Base-by-base conservation (phyloP, 2,888 invertebrate species). In the Crocallis elinguaria region DNA sequence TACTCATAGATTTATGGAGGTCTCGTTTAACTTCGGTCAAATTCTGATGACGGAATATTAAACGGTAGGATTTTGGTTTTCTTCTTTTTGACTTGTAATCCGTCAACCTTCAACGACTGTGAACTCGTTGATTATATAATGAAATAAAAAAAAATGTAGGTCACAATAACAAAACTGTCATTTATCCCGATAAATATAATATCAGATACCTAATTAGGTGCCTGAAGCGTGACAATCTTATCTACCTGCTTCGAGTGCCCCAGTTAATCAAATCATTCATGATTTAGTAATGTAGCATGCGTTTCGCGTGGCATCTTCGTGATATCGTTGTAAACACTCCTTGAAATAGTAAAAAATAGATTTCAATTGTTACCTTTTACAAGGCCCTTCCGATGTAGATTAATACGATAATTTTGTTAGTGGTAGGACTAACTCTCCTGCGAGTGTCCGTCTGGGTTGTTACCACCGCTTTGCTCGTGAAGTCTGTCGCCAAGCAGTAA, bases 231-330 rank as follows among this genome's bases (percentile, higher is more conserved):
- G 12, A 36, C 36, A 37, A 37, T 43, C 13, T 43, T 32, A 39
- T 43, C 19, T 4, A 13, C 25, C n/a, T 37, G 11, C 11, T 42
- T 33, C 23, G 13, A 49, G 36, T 49, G 46, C 19, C 46, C 38
- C 16, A 44, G 30, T 36, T 44, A 23, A n/a, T 25, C n/a, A n/a
- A n/a, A 25, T 9, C 25, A 7, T 25, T 25, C 25, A 7, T 12
- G 33, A 39, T 27, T 49, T 13, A 11, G 30, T 42, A 23, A 43
- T 21, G 14, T 8, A 9, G 11, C 58, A 54, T 56, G 49, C 33
- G 23, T 29, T 16, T 8, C 30, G 43, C 51, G 35, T 51, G 49
- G 17, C 11, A 19, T 27, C 16, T 25, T 39, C 49, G 45, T 58
- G 58, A 25, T 35, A 19, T n/a, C 23, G 7, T n/a, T 16, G 12